Percentiles rank a stretch among this genome's conserved stretches.
phyloP scores from a whole-genome alignment of 2,797 vertebrate genomes.

The Muraenolepis orangiensis region DNA sequence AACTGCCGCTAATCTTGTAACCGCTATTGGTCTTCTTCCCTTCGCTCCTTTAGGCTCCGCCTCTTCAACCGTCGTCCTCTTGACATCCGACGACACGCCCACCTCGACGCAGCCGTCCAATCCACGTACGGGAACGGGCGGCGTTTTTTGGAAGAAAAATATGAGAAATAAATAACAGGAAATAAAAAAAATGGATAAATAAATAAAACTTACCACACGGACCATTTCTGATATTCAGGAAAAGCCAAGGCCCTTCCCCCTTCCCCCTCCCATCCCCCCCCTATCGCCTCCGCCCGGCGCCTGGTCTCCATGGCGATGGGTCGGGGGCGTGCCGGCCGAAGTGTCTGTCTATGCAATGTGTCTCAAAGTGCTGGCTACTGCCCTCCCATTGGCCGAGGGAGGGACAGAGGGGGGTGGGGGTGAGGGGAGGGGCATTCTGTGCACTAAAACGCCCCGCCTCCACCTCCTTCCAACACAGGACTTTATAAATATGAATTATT shows the following conservation, averaged over 20 bases:
- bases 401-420: background rate
- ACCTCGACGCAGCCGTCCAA: conserved; percentile 74
- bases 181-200: conserved; percentile 35
- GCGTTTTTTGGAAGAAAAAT: conserved; percentile 10
- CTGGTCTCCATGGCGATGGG: conserved; percentile 89
- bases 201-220: conserved; percentile 45
- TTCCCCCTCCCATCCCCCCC: conserved; percentile 78
- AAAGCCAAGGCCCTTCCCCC: conserved; percentile 70
- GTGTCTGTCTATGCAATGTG: conserved; percentile 97
- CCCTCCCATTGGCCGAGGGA: conserved; percentile 62
- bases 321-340: conserved; percentile 88
- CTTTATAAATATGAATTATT: conserved; percentile 55
- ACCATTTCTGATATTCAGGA: conserved; percentile 99
- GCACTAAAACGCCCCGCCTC: conserved; percentile 44
- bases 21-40: background rate
- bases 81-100: conserved; percentile 79
- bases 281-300: conserved; percentile 83
- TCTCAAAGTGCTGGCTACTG: conserved; percentile 83
- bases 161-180: conserved; percentile 1
- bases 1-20: background rate
- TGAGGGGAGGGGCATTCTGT: conserved; percentile 75
- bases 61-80: conserved; percentile 96
- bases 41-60: conserved; percentile 82
- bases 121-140: conserved; percentile 57
- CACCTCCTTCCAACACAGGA: conserved; percentile 74